Conservation (phyloP, 2,888 invertebrate genomes). For the Cheiracanthium punctorium region DNA sequence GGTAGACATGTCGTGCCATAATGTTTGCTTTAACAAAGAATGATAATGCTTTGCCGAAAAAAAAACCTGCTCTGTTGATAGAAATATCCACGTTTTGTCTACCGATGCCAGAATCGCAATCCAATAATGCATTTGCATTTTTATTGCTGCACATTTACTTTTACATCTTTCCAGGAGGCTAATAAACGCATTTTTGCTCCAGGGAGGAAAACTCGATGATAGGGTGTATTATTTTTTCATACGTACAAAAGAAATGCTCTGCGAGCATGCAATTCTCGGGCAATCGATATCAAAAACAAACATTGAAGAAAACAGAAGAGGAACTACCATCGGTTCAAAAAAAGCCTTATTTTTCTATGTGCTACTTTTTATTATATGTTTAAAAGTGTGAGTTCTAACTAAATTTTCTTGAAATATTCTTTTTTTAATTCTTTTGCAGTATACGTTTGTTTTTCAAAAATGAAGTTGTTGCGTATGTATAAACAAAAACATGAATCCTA, state of each 20-base stretch:
- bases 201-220: slow-evolving; percentile 37
- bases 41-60: no score
- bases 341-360: no score
- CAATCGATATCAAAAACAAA: slow-evolving; percentile 63
- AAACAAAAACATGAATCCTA: no score
- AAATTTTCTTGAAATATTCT: no score
- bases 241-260: neutral
- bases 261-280: neutral
- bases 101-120: neutral
- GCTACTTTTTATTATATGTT: no score
- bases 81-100: neutral
- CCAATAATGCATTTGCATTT: slow-evolving; percentile 58
- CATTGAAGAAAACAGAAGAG: slow-evolving; percentile 3
- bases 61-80: no score
- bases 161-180: slow-evolving; percentile 29
- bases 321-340: slow-evolving; percentile 31
- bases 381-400: no score
- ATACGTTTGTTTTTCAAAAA: no score
- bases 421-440: no score
- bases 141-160: slow-evolving; percentile 37
- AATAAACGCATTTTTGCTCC: slow-evolving; percentile 39
- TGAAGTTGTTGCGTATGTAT: no score
- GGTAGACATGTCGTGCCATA: no score
- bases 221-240: slow-evolving; percentile 20
- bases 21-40: no score